Percentiles rank a stretch among this genome's conserved stretches.
These are phyloP conservation scores for Synanthedon myopaeformis DNA, from an alignment of 2,888 invertebrate genomes.

Conservation along the genomic window DNA sequence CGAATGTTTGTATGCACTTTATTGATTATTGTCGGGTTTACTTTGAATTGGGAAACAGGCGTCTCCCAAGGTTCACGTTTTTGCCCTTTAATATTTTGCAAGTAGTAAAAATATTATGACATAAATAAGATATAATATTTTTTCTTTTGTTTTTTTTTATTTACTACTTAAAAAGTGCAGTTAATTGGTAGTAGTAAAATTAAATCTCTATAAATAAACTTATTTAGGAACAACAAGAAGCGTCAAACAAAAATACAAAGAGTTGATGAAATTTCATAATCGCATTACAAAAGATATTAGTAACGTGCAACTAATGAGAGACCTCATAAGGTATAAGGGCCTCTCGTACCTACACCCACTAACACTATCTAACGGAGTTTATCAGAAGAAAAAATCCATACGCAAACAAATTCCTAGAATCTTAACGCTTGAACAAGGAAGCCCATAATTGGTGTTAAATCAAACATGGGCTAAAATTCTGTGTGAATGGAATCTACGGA, in stretches of 20 bases:
- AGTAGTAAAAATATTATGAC: background rate
- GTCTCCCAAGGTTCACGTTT: conserved; percentile 35
- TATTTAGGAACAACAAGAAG: too few relatives aligned
- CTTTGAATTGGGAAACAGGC: conserved; percentile 50
- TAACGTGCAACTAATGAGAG: too few relatives aligned
- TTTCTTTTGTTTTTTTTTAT: too few relatives aligned
- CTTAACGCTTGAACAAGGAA: conserved; percentile 41
- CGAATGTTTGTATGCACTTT: conserved; percentile 50
- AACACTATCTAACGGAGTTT: background rate
- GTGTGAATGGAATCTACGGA: conserved; percentile 66
- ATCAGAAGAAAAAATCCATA: background rate
- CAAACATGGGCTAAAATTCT: conserved; percentile 65
- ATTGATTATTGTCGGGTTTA: conserved; percentile 59
- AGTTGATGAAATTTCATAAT: too few relatives aligned
- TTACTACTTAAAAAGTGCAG: too few relatives aligned
- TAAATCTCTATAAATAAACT: too few relatives aligned
- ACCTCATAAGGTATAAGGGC: too few relatives aligned
- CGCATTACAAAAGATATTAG: too few relatives aligned
- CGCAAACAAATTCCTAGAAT: background rate
- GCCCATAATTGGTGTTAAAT: conserved; percentile 70
- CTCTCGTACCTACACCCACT: background rate
- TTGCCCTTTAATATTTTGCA: conserved; percentile 21
- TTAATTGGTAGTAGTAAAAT: too few relatives aligned
- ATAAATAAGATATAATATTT: background rate
- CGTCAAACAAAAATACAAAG: too few relatives aligned